Conservation (phyloP, 1,140 invertebrate genomes). For the Adoxophyes honmai region DNA sequence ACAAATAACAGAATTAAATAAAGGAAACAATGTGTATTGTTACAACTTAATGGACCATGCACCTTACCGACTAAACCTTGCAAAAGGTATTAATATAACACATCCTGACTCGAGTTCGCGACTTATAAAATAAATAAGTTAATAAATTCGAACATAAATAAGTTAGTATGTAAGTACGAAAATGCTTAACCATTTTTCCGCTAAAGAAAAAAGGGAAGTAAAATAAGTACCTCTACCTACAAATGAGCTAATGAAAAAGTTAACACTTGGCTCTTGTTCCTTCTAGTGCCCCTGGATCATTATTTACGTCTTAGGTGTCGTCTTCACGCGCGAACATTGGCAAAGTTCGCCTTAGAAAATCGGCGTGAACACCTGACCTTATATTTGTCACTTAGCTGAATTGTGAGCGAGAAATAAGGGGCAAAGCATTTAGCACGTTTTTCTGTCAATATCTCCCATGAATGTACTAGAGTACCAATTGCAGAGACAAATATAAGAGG, state of each 20-base stretch:
- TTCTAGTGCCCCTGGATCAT: neutral
- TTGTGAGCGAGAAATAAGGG: too few species aligned
- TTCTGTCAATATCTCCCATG: too few species aligned
- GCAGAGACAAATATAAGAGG: too few species aligned
- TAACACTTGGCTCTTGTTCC: neutral
- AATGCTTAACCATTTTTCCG: constrained; percentile 12
- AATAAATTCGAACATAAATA: neutral
- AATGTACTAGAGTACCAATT: too few species aligned
- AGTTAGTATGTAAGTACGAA: constrained; percentile 3
- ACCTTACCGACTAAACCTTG: constrained; percentile 22
- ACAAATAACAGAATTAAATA: constrained; percentile 47
- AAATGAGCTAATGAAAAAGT: neutral
- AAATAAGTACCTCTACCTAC: neutral
- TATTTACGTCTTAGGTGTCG: neutral
- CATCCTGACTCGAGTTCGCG: neutral
- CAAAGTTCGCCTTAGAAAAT: neutral
- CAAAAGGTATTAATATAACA: constrained; percentile 21
- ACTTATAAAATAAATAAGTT: constrained; percentile 10
- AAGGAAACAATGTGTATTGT: constrained; percentile 36
- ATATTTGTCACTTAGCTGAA: neutral
- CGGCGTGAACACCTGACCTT: neutral
- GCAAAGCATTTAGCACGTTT: too few species aligned
- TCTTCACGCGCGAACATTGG: neutral
- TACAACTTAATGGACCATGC: constrained; percentile 45
- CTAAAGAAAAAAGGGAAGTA: neutral